Conservation (phyloP, 2,888 invertebrate genomes). For the Hanleya hanleyi region DNA sequence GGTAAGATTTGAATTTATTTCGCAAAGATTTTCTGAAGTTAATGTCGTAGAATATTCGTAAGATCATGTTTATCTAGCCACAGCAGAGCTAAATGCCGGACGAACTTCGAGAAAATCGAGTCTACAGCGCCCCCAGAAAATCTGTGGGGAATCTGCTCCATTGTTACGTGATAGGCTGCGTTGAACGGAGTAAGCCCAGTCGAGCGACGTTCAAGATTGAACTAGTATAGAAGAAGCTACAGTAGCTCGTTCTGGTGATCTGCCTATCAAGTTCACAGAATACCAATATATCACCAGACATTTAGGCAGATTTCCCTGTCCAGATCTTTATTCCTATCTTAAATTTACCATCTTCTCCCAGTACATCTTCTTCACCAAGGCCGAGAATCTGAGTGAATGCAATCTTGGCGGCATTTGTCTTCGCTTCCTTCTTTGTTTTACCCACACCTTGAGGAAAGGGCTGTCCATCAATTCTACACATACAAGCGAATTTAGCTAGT, state of each 20-base stretch:
- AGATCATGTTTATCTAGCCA: too few species aligned
- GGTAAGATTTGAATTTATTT: too few species aligned
- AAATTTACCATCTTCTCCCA: slow-evolving; percentile 43
- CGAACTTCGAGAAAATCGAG: too few species aligned
- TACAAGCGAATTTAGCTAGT: slow-evolving; percentile 55
- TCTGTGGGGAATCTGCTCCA: too few species aligned
- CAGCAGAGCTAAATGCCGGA: too few species aligned
- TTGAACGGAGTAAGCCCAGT: too few species aligned
- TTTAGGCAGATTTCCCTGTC: neutral
- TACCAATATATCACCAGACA: neutral
- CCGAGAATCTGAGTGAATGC: slow-evolving; percentile 61
- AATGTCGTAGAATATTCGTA: too few species aligned
- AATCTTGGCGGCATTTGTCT: slow-evolving; percentile 59
- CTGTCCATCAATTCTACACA: slow-evolving; percentile 54
- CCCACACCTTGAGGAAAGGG: slow-evolving; percentile 62
- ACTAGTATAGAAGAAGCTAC: too few species aligned
- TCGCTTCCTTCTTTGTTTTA: slow-evolving; percentile 70
- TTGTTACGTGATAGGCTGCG: too few species aligned
- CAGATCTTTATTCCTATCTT: neutral
- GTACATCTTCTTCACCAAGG: slow-evolving; percentile 41
- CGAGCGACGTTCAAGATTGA: too few species aligned
- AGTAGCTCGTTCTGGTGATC: neutral
- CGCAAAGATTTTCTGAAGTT: too few species aligned
- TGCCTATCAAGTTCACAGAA: neutral
- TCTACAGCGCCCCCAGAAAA: too few species aligned